Percentiles rank a stretch among this genome's conserved stretches.
Evolutionary conservation across 2,888 invertebrate genomes (phyloP).

Genomic region (Sphecodes monilicornis): DNA sequence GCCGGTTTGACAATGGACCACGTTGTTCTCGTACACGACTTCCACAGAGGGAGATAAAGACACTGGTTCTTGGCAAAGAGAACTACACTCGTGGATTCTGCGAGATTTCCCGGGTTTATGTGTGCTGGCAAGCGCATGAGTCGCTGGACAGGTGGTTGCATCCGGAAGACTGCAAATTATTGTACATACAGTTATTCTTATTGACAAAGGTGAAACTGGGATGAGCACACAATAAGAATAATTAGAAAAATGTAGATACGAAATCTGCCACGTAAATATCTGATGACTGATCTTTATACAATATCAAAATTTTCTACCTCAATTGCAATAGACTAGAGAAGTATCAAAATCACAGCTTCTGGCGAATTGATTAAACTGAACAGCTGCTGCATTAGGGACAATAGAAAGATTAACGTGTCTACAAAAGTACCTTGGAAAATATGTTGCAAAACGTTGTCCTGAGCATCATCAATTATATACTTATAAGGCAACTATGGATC

Average conservation of each 20-base stretch:
- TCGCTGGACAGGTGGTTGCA: background rate
- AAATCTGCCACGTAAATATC: background rate
- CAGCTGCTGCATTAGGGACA: no score
- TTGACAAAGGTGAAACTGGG: background rate
- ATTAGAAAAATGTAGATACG: background rate
- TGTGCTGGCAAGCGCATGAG: background rate
- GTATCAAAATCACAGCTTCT: no score
- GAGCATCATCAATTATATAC: no score
- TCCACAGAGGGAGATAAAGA: conserved; percentile 68
- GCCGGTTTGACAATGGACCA: conserved; percentile 78
- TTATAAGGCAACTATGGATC: no score
- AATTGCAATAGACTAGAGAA: no score
- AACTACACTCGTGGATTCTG: conserved; percentile 33
- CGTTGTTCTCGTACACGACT: conserved; percentile 67
- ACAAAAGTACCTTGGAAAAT: no score
- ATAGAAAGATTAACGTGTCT: no score
- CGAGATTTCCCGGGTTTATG: conserved; percentile 10
- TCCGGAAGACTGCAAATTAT: background rate
- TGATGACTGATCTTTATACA: no score
- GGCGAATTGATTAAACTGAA: no score
- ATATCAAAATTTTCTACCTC: background rate
- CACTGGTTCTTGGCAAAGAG: conserved; percentile 54
- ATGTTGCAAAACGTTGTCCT: no score
- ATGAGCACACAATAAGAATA: background rate
- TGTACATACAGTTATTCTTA: background rate